Percentiles rank a stretch among this genome's conserved stretches.
Conservation (phyloP, 2,113 vertebrate species). For the Scopus umbretta region DNA sequence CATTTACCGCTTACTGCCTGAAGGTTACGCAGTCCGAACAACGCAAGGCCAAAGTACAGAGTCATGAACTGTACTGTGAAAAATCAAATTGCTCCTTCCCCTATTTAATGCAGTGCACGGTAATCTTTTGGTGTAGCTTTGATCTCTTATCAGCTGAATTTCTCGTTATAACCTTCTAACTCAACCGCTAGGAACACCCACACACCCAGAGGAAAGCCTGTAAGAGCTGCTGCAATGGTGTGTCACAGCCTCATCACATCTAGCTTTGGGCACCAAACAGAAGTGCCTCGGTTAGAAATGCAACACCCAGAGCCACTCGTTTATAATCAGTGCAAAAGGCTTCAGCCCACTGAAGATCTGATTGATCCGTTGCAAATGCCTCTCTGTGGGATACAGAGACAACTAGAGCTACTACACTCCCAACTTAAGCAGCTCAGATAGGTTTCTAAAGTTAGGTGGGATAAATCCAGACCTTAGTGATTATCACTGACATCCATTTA, state of each 20-base stretch:
- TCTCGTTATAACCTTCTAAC: neutral
- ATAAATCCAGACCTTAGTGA: conserved; percentile 28
- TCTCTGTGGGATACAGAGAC: neutral
- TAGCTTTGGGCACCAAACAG: neutral
- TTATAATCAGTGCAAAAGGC: neutral
- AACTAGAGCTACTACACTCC: neutral
- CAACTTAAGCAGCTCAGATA: conserved; percentile 34
- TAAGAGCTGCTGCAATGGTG: neutral
- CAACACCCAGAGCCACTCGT: neutral
- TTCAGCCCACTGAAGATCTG: neutral
- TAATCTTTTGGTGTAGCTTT: conserved; percentile 2
- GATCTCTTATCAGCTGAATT: conserved; percentile 37
- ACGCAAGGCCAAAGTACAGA: conserved; percentile 44
- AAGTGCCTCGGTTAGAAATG: neutral
- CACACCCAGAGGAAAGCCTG: neutral
- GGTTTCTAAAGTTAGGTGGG: conserved; percentile 57
- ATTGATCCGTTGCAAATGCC: neutral
- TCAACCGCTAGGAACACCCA: neutral
- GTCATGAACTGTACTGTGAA: neutral
- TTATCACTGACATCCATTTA: conserved; percentile 10
- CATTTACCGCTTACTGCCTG: conserved; percentile 30
- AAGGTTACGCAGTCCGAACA: conserved; percentile 49
- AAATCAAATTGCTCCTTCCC: neutral
- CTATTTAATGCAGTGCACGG: neutral
- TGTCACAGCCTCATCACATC: neutral